phyloP scores from a whole-genome alignment of 2,113 vertebrate species.

The Heterochromis multidens region DNA sequence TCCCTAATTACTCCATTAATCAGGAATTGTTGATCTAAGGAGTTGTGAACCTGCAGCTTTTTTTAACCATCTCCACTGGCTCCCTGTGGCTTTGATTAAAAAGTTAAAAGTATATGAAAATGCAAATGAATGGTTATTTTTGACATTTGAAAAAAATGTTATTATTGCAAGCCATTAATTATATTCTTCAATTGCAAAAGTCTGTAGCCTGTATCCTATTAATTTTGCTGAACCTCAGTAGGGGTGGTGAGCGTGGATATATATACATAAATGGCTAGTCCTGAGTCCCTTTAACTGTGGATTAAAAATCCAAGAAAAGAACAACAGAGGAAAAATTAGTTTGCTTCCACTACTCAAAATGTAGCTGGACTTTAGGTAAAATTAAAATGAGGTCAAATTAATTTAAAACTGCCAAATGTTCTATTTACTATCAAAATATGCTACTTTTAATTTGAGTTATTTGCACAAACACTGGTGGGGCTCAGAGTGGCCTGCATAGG shows the following conservation, averaged over 20 bases:
- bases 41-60: no score
- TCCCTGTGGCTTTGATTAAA: no score
- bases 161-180: no score
- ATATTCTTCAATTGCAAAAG: no score
- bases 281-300: not conserved
- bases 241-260: not conserved
- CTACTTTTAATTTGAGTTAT: not conserved
- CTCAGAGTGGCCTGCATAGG: no score
- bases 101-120: no score
- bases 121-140: no score
- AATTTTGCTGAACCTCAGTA: not conserved
- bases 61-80: no score
- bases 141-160: no score
- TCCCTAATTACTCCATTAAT: no score
- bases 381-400: fast-evolving
- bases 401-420: no score
- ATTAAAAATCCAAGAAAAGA: not conserved
- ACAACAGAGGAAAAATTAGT: not conserved
- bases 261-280: not conserved
- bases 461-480: not conserved
- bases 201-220: not conserved
- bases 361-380: not conserved
- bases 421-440: not conserved
- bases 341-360: not conserved
- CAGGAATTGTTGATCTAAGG: no score